Evolutionary conservation across 2,888 invertebrate genomes (phyloP).

Genomic region (Octodonta nipae): DNA sequence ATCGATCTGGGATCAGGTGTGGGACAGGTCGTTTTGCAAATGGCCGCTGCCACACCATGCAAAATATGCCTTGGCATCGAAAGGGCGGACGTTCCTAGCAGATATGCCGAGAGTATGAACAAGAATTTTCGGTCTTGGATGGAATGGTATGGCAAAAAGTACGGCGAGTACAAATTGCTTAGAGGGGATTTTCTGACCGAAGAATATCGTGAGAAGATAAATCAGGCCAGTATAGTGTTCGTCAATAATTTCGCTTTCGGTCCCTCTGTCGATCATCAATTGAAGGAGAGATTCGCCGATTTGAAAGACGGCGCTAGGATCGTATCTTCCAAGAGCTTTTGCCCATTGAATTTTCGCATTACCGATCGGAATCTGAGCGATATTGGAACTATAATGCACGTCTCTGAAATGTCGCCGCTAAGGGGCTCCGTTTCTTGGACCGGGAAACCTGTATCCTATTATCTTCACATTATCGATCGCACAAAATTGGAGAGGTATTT

Average conservation of each 20-base stretch:
- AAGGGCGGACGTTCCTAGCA: constrained; percentile 90
- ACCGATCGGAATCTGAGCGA: constrained; percentile 95
- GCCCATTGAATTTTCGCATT: constrained; percentile 95
- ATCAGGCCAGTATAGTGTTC: constrained; percentile 88
- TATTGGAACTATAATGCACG: constrained; percentile 98
- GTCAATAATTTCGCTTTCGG: constrained; percentile 99
- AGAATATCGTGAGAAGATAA: constrained; percentile 86
- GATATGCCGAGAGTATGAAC: constrained; percentile 89
- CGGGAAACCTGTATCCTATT: constrained; percentile 95
- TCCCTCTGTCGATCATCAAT: constrained; percentile 89
- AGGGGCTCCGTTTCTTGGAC: constrained; percentile 98
- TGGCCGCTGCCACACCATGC: constrained; percentile 90
- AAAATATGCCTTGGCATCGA: constrained; percentile 92
- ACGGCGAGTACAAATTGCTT: constrained; percentile 78
- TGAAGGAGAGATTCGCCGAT: constrained; percentile 93
- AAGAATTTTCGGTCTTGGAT: constrained; percentile 85
- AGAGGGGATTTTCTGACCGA: constrained; percentile 91
- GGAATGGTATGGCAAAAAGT: constrained; percentile 95
- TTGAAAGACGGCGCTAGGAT: constrained; percentile 90
- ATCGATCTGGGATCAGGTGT: constrained; percentile 98
- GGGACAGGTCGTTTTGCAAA: constrained; percentile 95
- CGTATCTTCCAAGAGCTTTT: constrained; percentile 96
- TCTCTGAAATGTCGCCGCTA: constrained; percentile 88
- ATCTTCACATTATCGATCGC: constrained; percentile 93
- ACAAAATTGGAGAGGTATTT: constrained; percentile 94